Evolutionary conservation across 1,140 invertebrate species (phyloP), one percentile per base, ranked within the genome.

Genomic region (Polyergus mexicanus): DNA sequence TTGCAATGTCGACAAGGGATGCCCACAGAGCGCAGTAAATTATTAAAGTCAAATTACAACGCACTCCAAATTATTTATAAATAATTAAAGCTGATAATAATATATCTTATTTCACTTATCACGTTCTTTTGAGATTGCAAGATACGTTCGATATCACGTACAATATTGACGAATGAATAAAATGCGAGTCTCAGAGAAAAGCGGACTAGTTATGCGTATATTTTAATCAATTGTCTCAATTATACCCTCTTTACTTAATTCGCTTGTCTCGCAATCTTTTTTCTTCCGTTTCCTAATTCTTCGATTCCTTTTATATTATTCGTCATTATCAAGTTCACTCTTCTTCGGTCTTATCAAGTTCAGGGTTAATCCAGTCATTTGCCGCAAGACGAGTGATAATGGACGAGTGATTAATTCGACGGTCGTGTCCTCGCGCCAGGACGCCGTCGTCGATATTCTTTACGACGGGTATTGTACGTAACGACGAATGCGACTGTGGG

Each of bases 391-490:
- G 71, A 60, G 22, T 62, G 3, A 83, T 38, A 83, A 28, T 72
- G 47, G n/a, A n/a, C n/a, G n/a, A n/a, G 54, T 54, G 47, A 74
- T 83, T 74, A 60, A 83, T 83, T 83, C 78, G 13, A 19, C 63
- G 32, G n/a, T 3, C 32, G 6, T 13, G 22, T 28, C 25, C 32
- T n/a, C 35, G 44, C 76, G n/a, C 44, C 38, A 10, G 19, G 25
- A 22, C 32, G 44, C 62, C 66, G 35, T 51, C 28, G 58, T 63
- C 44, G 72, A 41, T 19, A 84, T 77, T 77, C 81, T 84, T 84
- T 41, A 32, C 81, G 81, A 25, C 7, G 80, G 47, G n/a, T 19
- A 84, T 84, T 77, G 44, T 54, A 32, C 62, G 60, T 63, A 84
- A 74, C 58, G 28, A 13, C 28, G 25, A 41, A 5, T 19, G 16